Base-by-base conservation (phyloP, 1,140 invertebrate species). In the Gonioctena quinquepunctata region DNA sequence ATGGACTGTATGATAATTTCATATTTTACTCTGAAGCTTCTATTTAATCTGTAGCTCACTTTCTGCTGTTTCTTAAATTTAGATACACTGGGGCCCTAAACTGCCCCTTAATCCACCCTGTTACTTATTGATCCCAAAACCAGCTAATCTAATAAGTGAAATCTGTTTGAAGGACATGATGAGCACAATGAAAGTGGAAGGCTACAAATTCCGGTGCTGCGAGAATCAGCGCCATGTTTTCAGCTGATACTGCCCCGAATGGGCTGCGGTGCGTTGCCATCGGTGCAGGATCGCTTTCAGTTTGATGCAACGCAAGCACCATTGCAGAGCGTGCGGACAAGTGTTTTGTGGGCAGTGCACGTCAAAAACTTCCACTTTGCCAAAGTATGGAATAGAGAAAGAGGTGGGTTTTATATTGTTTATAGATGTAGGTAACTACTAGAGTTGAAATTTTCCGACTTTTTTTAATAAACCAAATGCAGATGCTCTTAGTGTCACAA, bases 361-460 rank as follows among this genome's bases (percentile, higher is more conserved):
- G 6, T 90, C 90, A 18, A 96, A 97, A 83, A 89, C 86, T 54
- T 94, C 93, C 16, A 94, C 95, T 16, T 87, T 99, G 73, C 98
- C 98, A 2, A 97, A 97, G 82, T 99, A 95, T 88, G 98, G 98
- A n/a, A 97, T 99, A 82, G 98, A 99, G 83, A 98, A 97, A 84
- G 96, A 98, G 87, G 98, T 89, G 78, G 68, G 33, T 42, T n/a
- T n/a, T n/a, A n/a, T n/a, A n/a, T n/a, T n/a, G n/a, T n/a, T n/a
- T n/a, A n/a, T n/a, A n/a, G n/a, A n/a, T n/a, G n/a, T n/a, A n/a
- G n/a, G n/a, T n/a, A n/a, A n/a, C n/a, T n/a, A n/a, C n/a, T n/a
- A n/a, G n/a, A n/a, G n/a, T n/a, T n/a, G n/a, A n/a, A n/a, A n/a
- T n/a, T n/a, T n/a, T n/a, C n/a, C n/a, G n/a, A n/a, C n/a, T n/a